phyloP scores from a whole-genome alignment of 2,888 invertebrate genomes.

The Leptura quadrifasciata region DNA sequence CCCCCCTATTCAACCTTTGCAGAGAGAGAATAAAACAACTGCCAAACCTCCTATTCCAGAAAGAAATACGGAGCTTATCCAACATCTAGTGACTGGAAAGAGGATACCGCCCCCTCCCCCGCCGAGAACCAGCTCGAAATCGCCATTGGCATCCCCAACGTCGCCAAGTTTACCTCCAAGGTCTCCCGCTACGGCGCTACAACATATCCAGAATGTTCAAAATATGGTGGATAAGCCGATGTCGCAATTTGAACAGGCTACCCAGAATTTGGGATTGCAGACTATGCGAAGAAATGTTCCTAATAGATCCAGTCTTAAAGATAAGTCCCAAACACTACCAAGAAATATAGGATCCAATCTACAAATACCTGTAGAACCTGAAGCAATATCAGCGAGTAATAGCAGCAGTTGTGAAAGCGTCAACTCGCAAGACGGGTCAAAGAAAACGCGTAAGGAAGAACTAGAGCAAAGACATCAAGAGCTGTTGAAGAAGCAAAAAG shows the following conservation, averaged over 20 bases:
- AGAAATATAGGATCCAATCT: constrained; percentile 72
- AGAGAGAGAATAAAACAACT: constrained; percentile 74
- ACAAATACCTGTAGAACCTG: constrained; percentile 63
- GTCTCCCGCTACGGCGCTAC: constrained; percentile 73
- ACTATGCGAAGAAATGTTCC: constrained; percentile 70
- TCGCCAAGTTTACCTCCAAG: constrained; percentile 81
- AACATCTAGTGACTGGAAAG: constrained; percentile 80
- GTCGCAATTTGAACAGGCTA: constrained; percentile 72
- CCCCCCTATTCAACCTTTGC: constrained; percentile 82
- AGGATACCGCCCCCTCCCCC: constrained; percentile 94
- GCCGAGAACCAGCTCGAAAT: constrained; percentile 92
- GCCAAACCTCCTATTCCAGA: constrained; percentile 89
- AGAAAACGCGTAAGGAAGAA: constrained; percentile 81
- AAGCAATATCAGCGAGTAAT: constrained; percentile 77
- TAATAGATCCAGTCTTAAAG: constrained; percentile 71
- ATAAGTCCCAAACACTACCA: constrained; percentile 72
- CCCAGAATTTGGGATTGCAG: constrained; percentile 72
- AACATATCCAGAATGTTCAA: constrained; percentile 73
- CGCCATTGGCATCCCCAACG: constrained; percentile 90
- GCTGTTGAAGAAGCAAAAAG: constrained; percentile 89
- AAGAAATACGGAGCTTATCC: constrained; percentile 85
- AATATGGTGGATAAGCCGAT: constrained; percentile 71
- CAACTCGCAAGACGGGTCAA: constrained; percentile 83
- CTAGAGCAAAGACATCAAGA: constrained; percentile 93
- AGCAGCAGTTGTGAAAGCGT: constrained; percentile 86